phyloP scores from a whole-genome alignment of 2,888 invertebrate species.

The Empis livida region DNA sequence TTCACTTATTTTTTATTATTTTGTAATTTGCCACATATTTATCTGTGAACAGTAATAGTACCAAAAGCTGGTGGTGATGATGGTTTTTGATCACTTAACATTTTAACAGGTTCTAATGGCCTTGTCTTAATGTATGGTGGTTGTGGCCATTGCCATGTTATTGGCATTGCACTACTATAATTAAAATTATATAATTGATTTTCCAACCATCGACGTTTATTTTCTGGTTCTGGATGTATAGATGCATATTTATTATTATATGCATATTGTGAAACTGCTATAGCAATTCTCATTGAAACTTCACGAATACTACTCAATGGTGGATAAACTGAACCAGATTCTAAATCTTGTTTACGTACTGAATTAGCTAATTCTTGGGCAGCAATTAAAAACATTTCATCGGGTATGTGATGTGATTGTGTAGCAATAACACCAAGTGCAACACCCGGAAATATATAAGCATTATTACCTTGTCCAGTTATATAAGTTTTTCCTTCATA shows the following conservation, averaged over 20 bases:
- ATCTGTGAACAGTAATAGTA: too few relatives aligned
- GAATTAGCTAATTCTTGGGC: slow-evolving; percentile 76
- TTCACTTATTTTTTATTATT: too few relatives aligned
- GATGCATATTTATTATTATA: slow-evolving; percentile 79
- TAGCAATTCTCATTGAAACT: slow-evolving; percentile 82
- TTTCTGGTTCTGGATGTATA: slow-evolving; percentile 72
- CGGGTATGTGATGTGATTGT: slow-evolving; percentile 84
- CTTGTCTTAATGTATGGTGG: slow-evolving; percentile 32
- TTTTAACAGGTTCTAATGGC: slow-evolving; percentile 17
- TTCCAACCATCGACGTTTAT: slow-evolving; percentile 56
- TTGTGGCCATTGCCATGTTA: slow-evolving; percentile 48
- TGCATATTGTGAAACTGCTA: slow-evolving; percentile 74
- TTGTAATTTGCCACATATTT: too few relatives aligned
- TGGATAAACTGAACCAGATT: slow-evolving; percentile 84
- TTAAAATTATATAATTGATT: slow-evolving; percentile 65
- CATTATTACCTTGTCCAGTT: slow-evolving; percentile 96
- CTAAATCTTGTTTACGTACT: slow-evolving; percentile 71
- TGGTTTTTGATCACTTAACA: neutral
- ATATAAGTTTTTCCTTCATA: slow-evolving; percentile 65
- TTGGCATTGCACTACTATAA: slow-evolving; percentile 66
- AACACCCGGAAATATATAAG: slow-evolving; percentile 94
- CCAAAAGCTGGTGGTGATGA: too few relatives aligned
- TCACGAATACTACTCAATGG: slow-evolving; percentile 71
- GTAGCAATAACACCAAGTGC: slow-evolving; percentile 89
- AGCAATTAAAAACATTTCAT: slow-evolving; percentile 89